Evolutionary conservation across 2,797 vertebrate genomes (phyloP), one percentile per base, ranked within the genome.

Genomic region (Spea hammondii): DNA sequence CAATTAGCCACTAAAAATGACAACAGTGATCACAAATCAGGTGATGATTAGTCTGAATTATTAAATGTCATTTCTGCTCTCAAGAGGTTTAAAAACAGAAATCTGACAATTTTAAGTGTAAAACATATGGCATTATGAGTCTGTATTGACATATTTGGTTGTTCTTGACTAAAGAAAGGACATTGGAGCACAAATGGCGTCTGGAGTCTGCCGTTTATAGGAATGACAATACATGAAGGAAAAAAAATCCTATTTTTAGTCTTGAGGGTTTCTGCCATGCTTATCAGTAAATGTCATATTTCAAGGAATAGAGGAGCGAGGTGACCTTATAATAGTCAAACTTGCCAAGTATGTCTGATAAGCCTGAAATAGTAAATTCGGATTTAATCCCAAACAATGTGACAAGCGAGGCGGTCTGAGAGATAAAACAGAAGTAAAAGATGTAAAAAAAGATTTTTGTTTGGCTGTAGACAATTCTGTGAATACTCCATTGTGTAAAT

Each of bases 241-340:
- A 11, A 59, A 62, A 32, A 62, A 17, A 17, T 47, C 57, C 46
- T 65, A 17, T 12, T 65, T 46, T 59, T 65, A 65, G 11, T 65
- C 12, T 65, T 65, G 45, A 6, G 8, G 6, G 50, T 69, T 49
- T 69, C 8, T 51, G 14, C 8, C 5, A 47, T 47, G 32, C 70
- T 72, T 62, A 72, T 72, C 70, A 60, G 44, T 49, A 60, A 49
- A 72, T 60, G 55, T 9, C 54, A 62, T 11, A 72, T 49, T 48
- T 62, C 13, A 60, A 11, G 13, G 55, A 72, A 46, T 6, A 57
- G 6, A 60, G 48, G 6, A 48, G 6, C 9, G 55, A 44, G 11
- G 54, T 50, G 47, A 68, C 65, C 65, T 49, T 51, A 69, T 51
- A 69, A 69, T 10, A 69, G 49, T 13, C 48, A 53, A 10, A 14